Base-by-base conservation (phyloP, 1,140 invertebrate species). In the Aricia agestis region DNA sequence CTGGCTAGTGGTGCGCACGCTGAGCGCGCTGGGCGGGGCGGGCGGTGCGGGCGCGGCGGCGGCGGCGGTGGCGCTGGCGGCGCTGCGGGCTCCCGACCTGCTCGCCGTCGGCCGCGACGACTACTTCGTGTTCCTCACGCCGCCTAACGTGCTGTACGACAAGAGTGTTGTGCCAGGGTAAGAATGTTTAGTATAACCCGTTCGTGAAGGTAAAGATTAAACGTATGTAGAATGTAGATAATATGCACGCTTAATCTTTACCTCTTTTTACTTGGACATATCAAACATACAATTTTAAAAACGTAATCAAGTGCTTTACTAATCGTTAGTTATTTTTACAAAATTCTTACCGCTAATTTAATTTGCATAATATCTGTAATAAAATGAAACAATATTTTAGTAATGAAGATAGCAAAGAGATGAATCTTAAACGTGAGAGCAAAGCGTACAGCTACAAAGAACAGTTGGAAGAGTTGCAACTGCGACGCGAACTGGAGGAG, bases 361-460 rank as follows among this genome's bases (percentile, higher is more conserved):
- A 25, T 25, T 25, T 25, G 3, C 1, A 25, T 25, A 25, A 3
- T 25, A 25, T 25, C 25, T 25, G 3, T 25, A 25, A 25, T 25
- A 25, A 25, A 25, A 25, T 25, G 3, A 25, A 25, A n/a, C n/a
- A n/a, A 25, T 25, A 25, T 25, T 25, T 25, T 25, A 93, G 92
- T 1, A 94, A 93, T 75, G 93, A 95, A 67, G 94, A 94, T 70
- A 94, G 93, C 74, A 93, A 93, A 67, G 94, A 94, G 17, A 96
- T 96, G 92, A 99, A 99, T 80, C 94, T 99, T 82, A 98, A 98
- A 91, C 93, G 98, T 58, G 98, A 99, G 83, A 99, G 97, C 85
- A 99, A 99, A 92, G 97, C 95, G 2, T 99, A 99, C 86, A 98
- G 97, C 17, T 99, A 98, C 85, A 98, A 98, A 85, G 98, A 99